A percentile compares a stretch with the other conserved stretches of the same genome.
These are phyloP conservation scores for Pao palembangensis DNA, from an alignment of 2,113 vertebrate genomes.

Conservation along the genomic window DNA sequence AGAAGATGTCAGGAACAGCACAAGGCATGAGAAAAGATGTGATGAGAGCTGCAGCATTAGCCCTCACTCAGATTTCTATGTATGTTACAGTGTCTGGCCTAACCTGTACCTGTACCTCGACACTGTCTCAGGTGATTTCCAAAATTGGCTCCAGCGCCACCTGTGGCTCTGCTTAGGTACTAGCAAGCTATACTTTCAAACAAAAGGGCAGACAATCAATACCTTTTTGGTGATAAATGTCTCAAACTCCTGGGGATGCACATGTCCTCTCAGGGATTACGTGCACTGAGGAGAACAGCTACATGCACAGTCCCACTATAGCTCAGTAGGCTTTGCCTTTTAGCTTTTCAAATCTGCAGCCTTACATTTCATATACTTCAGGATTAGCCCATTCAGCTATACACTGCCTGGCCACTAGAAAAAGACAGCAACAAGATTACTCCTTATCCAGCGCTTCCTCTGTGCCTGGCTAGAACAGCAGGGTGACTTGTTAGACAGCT, in stretches of 20 bases:
- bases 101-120: too few species aligned
- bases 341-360: constrained; percentile 21
- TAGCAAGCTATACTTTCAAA: not conserved
- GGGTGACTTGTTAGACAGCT: constrained; percentile 45
- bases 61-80: too few species aligned
- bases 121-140: too few species aligned
- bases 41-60: too few species aligned
- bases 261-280: not conserved
- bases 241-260: not conserved
- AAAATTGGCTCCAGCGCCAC: too few species aligned
- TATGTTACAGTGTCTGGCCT: too few species aligned
- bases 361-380: constrained; percentile 13
- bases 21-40: too few species aligned
- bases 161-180: too few species aligned
- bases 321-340: constrained; percentile 9
- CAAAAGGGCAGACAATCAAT: not conserved
- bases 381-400: constrained; percentile 29
- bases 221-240: not conserved
- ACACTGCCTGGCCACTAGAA: constrained; percentile 7
- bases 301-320: constrained; percentile 10
- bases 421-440: constrained; percentile 33
- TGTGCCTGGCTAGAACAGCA: constrained; percentile 42
- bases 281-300: not conserved
- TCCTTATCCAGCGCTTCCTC: constrained; percentile 16
- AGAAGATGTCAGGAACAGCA: too few species aligned